These are phyloP conservation scores for Cirrhinus mrigala DNA, from an alignment of 2,797 vertebrate species.

Conservation along the genomic window DNA sequence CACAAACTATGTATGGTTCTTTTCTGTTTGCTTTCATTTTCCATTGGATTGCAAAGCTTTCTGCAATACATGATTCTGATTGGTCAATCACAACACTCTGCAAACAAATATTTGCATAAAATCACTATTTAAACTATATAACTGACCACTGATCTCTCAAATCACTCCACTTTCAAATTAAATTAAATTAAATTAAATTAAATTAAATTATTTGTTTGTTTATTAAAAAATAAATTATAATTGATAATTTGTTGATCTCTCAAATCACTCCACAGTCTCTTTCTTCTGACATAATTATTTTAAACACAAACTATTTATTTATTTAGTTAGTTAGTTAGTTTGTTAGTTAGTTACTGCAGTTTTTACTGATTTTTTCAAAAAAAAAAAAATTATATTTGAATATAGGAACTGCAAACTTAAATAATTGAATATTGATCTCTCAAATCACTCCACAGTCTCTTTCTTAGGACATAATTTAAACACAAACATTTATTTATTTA, in stretches of 20 bases:
- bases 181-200: too few relatives aligned
- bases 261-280: too few relatives aligned
- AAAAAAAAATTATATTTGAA: neutral
- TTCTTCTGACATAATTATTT: too few relatives aligned
- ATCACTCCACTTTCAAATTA: neutral
- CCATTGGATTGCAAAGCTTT: neutral
- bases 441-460: neutral
- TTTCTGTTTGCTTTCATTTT: neutral
- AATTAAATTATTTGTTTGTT: too few relatives aligned
- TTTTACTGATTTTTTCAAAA: neutral
- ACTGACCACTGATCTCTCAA: neutral
- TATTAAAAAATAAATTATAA: too few relatives aligned
- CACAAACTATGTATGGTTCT: conserved; percentile 82
- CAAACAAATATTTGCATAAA: conserved; percentile 10
- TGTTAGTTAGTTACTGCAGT: neutral
- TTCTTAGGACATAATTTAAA: neutral
- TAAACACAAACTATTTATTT: neutral
- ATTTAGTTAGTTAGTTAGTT: neutral
- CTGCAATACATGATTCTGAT: neutral
- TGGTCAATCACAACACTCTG: neutral
- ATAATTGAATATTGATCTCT: neutral
- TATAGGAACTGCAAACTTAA: neutral
- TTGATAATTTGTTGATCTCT: neutral
- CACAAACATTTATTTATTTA: too few relatives aligned
- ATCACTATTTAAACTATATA: neutral